These are phyloP conservation scores for Entomyzon cyanotis DNA, from an alignment of 2,113 vertebrate species.

Conservation along the genomic window DNA sequence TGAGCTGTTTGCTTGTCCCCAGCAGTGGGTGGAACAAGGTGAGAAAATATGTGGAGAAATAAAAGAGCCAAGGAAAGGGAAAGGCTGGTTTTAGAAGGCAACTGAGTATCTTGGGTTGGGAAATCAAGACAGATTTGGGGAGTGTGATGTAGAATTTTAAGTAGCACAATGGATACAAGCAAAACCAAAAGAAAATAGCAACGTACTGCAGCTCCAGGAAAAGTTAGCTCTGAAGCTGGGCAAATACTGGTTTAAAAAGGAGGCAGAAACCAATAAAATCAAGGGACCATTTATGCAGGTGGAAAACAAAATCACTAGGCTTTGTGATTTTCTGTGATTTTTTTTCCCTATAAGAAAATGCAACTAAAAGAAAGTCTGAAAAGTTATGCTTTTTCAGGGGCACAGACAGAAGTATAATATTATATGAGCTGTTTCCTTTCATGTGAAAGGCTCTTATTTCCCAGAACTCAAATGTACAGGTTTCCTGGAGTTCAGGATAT, in stretches of 20 bases:
- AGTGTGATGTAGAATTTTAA: neutral
- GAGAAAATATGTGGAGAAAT: conserved; percentile 47
- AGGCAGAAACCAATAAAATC: neutral
- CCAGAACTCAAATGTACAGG: neutral
- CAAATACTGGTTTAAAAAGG: neutral
- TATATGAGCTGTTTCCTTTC: neutral
- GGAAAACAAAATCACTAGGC: neutral
- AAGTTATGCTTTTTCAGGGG: neutral
- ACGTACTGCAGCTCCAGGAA: neutral
- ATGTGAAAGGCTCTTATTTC: neutral
- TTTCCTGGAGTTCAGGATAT: neutral
- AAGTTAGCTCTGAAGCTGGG: neutral
- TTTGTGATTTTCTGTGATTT: neutral
- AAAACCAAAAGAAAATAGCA: neutral
- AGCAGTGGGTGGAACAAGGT: conserved; percentile 30
- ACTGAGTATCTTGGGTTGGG: neutral
- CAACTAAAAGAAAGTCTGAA: neutral
- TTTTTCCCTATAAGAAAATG: neutral
- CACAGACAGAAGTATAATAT: neutral
- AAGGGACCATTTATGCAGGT: neutral
- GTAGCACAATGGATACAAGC: neutral
- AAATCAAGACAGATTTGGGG: neutral
- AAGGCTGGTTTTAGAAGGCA: neutral
- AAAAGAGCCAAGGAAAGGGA: conserved; percentile 10
- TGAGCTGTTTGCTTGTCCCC: conserved; percentile 5